Conservation (phyloP, 2,113 vertebrate species). For the Cinclus cinclus region DNA sequence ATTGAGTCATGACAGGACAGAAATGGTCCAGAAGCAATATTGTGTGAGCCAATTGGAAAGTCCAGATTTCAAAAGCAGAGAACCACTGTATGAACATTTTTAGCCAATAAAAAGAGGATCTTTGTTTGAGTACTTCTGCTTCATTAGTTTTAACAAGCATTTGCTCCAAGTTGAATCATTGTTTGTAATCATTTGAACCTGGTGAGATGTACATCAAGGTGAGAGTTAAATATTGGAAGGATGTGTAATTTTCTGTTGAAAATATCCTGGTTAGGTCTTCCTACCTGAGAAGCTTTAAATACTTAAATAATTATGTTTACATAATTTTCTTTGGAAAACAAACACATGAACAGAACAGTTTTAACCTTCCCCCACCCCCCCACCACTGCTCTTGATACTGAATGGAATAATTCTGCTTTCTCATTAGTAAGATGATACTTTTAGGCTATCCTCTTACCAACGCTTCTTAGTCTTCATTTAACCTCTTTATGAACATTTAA, state of each 20-base stretch:
- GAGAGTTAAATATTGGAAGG: neutral
- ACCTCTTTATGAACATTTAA: slow-evolving; percentile 20
- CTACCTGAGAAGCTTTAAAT: neutral
- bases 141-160: neutral
- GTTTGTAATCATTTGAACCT: neutral
- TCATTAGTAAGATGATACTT: slow-evolving; percentile 12
- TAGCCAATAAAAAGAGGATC: neutral
- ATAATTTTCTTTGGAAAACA: neutral
- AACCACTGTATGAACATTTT: neutral
- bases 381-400: neutral
- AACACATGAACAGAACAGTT: neutral
- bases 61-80: neutral
- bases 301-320: neutral
- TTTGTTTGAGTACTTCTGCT: neutral
- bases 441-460: neutral
- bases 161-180: neutral
- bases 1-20: neutral
- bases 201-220: neutral
- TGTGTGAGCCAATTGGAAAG: neutral
- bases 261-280: neutral
- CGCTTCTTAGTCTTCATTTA: neutral
- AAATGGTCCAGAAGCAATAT: neutral
- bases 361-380: neutral
- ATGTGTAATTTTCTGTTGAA: neutral
- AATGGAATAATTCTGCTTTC: neutral